Evolutionary conservation across 2,797 vertebrate species (phyloP), one percentile per base, ranked within the genome.

Genomic region (Sebastolobus altivelis): DNA sequence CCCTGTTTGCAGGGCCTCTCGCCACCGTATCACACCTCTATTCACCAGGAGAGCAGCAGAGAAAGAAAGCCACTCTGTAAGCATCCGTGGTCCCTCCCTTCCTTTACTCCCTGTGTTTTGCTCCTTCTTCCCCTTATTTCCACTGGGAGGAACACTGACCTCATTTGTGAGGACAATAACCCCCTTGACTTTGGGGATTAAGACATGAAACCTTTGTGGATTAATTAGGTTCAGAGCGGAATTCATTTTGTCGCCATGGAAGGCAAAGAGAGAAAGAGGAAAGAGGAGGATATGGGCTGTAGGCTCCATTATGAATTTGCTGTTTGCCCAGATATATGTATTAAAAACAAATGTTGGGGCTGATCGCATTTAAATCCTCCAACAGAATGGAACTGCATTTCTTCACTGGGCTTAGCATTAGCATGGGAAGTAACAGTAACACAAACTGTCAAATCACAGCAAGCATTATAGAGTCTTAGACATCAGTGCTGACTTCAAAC

Each of bases 161-260:
- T 96, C 96, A 96, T 96, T 96, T 96, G 95, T 95, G 95, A 96
- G 96, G 96, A 96, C 96, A 96, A 96, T 96, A 96, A 96, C 95
- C 96, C 93, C 95, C 95, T 96, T 96, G 95, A 96, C 96, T 96
- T 96, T 96, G 94, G 96, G 96, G 96, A 96, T 96, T 96, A 96
- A 96, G 95, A 96, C 96, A 96, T 96, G 96, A 96, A 96, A 96
- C 96, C 96, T 96, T 96, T 95, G 94, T 96, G 95, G 95, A 96
- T 96, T 96, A 96, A 96, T 96, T 96, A 96, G 95, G 95, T 96
- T 95, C 94, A 88, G 93, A 94, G 94, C 95, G 92, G 95, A 96
- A 96, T 96, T 96, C 94, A 95, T 96, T 96, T 95, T 93, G 93
- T 93, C 91, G 87, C 94, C 90, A 87, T 87, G 91, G 92, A 96